Base-by-base conservation (phyloP, 1,140 invertebrate species). In the Tyrophagus putrescentiae region DNA sequence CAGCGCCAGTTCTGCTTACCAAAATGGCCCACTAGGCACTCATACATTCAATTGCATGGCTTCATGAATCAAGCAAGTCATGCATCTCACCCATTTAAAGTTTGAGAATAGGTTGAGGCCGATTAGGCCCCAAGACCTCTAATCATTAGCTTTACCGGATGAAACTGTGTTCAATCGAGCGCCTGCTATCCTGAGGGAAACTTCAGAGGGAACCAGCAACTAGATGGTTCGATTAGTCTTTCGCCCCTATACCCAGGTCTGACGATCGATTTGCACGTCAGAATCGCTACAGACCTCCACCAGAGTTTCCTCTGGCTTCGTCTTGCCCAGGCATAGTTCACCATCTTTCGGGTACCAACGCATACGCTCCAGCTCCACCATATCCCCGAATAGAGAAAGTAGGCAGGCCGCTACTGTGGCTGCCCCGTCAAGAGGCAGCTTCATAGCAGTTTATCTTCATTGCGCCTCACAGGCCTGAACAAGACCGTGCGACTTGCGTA, bases 1-100 rank as follows among this genome's bases (percentile, higher is more conserved):
- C 84, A 85, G 76, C 84, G 81, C 83, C 83, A 85, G 83, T 86
- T 85, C 84, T 85, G 82, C 82, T 85, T 84, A 85, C 84, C 82
- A 84, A 85, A 85, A 85, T 85, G 83, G 83, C 82, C 82, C 82
- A 84, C 82, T 85, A 77, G 79, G 80, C 78, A 79, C 80, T 78
- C 74, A 59, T 58, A 58, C 29, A 7, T 58, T 75, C 73, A 80
- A 73, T 71, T 71, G 53, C 36, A 39, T 41, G 50, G 61, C 62
- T 13, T 13, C 13, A 39, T 13, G n/a, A n/a, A 39, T n/a, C 13
- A 39, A 39, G 13, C n/a, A n/a, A n/a, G n/a, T n/a, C n/a, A n/a
- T n/a, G n/a, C n/a, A n/a, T n/a, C n/a, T n/a, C n/a, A n/a, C n/a
- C n/a, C n/a, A n/a, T n/a, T n/a, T n/a, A n/a, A n/a, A n/a, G n/a